A percentile compares a stretch with the other conserved stretches of the same genome.
phyloP scores from a whole-genome alignment of 2,113 vertebrate species.

The Austrofundulus limnaeus region DNA sequence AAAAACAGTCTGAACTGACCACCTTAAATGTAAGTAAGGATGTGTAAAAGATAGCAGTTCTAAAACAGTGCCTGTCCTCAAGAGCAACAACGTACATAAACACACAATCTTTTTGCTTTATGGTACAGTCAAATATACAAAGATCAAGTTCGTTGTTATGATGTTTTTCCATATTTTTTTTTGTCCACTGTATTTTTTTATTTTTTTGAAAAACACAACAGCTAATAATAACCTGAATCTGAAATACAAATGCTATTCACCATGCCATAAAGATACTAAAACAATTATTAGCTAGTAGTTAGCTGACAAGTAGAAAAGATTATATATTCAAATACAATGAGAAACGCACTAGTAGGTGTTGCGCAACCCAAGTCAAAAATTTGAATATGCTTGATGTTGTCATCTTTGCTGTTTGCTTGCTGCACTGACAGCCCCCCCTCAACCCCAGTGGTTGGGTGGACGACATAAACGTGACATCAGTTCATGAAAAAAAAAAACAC shows the following conservation, averaged over 20 bases:
- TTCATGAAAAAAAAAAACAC: constrained; percentile 89
- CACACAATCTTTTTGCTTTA: constrained; percentile 99
- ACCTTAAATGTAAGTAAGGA: constrained; percentile 85
- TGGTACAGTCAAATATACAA: constrained; percentile 99
- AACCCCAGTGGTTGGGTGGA: constrained; percentile 94
- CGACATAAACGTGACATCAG: constrained; percentile 84
- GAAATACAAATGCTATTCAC: constrained; percentile 99
- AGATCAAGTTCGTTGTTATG: constrained; percentile 97
- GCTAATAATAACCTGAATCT: constrained; percentile 99
- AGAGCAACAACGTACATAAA: constrained; percentile 98
- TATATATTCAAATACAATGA: constrained; percentile 99
- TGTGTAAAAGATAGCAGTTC: constrained; percentile 90
- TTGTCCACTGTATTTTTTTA: constrained; percentile 76
- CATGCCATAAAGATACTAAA: constrained; percentile 99
- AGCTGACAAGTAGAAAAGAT: constrained; percentile 99
- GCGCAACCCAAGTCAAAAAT: constrained; percentile 98
- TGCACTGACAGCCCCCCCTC: constrained; percentile 73
- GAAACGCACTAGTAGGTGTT: constrained; percentile 97
- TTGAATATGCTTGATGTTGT: constrained; percentile 81
- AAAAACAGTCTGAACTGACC: constrained; percentile 88
- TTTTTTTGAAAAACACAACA: constrained; percentile 90
- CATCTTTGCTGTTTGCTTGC: constrained; percentile 67
- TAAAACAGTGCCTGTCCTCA: constrained; percentile 96
- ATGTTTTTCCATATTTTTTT: constrained; percentile 81
- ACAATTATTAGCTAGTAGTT: constrained; percentile 98